Evolutionary conservation across 2,797 vertebrate genomes (phyloP), one percentile per base, ranked within the genome.

Genomic region (Esox masquinongy): DNA sequence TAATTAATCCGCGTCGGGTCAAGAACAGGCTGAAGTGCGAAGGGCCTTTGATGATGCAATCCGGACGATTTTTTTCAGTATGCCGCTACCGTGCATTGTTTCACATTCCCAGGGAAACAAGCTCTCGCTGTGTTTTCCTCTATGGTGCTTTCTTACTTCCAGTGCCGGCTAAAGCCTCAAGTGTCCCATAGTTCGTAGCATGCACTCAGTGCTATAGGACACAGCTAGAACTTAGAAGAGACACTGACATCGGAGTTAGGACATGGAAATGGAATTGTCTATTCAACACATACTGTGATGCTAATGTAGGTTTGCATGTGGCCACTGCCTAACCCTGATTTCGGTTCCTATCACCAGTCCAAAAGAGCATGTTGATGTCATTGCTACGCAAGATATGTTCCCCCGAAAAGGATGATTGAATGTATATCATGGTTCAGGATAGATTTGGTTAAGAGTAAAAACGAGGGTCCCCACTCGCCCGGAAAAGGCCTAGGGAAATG

Each of bases 1-100:
- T 92, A 93, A 94, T 94, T 93, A 93, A 94, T 94, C 91, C 87
- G 88, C 77, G 91, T 91, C 93, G 91, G 85, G 87, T 91, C 88
- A 89, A 86, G 90, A 89, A 88, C 72, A 51, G 89, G 87, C 82
- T 86, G 83, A 91, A 91, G 87, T 87, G 87, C 76, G 88, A 89
- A 82, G 83, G 82, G 85, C 83, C 89, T 92, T 92, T 93, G 90
- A 93, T 91, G 88, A 91, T 89, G 87, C 79, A 85, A 87, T 73
- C 83, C 83, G 43, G 9, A 1, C 0, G 43, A 12, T 74, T 83
- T 74, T 59, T 78, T 19, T 31, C 43, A 47, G 12, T 47, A 47
- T 2, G 43, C 43, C 43, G 7, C 43, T 70, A 39, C 7, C 11
- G 51, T 72, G 70, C 82, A 87, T 88, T 87, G 87, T 88, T 87